phyloP scores from a whole-genome alignment of 2,888 invertebrate species.

The Pristionchus arcanus region DNA sequence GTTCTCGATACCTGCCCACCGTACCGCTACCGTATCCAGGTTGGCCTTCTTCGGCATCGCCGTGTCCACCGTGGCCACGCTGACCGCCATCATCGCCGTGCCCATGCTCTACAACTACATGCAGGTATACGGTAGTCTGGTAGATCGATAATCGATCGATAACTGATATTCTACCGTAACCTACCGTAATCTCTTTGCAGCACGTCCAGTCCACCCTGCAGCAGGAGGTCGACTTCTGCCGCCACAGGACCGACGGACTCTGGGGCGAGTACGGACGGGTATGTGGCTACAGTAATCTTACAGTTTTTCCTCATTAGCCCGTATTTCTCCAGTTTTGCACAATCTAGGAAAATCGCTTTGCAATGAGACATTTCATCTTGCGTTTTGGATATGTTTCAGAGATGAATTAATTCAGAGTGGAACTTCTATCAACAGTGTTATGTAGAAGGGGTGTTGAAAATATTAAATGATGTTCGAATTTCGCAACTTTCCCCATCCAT shows the following conservation, averaged over 20 bases:
- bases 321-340: too few relatives aligned
- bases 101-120: conserved; percentile 58
- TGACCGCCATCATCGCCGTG: conserved; percentile 57
- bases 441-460: too few relatives aligned
- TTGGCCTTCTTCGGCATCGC: conserved; percentile 57
- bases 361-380: too few relatives aligned
- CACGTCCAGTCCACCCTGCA: conserved; percentile 57
- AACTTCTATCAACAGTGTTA: neutral
- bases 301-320: too few relatives aligned
- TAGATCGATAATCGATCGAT: neutral
- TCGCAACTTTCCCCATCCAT: neutral
- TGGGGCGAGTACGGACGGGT: conserved; percentile 56
- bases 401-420: neutral
- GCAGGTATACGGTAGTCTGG: conserved; percentile 43
- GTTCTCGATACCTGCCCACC: neutral
- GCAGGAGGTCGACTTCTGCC: conserved; percentile 56
- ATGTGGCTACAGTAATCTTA: neutral
- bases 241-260: conserved; percentile 55
- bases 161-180: conserved; percentile 17
- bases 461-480: too few relatives aligned
- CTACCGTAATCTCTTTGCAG: conserved; percentile 41
- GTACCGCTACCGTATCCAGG: neutral
- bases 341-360: neutral
- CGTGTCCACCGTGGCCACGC: conserved; percentile 55
- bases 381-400: neutral